Evolutionary conservation across 2,113 vertebrate species (phyloP).

Genomic region (Lamprologus callipterus): DNA sequence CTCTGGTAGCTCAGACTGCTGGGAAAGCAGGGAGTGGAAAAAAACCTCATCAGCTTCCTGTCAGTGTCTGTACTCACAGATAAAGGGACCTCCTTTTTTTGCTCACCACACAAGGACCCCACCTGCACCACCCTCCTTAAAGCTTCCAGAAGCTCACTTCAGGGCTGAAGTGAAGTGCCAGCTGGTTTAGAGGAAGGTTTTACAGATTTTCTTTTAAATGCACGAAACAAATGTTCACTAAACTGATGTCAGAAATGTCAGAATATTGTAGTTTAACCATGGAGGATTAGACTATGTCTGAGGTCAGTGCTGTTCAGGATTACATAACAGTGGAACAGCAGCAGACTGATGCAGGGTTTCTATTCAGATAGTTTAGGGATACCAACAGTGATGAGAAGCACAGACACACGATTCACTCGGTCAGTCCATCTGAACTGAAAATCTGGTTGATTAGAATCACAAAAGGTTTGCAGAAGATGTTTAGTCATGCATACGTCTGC

Average conservation of each 20-base stretch:
- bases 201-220: neutral
- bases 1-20: neutral
- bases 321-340: neutral
- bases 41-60: neutral
- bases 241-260: neutral
- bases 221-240: neutral
- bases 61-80: neutral
- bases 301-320: neutral
- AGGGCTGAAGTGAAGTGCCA: neutral
- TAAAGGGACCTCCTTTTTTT: neutral
- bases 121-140: neutral
- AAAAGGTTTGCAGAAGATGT: neutral
- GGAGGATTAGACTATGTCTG: neutral
- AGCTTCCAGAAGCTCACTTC: neutral
- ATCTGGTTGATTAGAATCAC: neutral
- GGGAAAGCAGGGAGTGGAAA: neutral
- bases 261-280: neutral
- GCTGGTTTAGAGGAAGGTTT: neutral
- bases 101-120: neutral
- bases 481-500: accelerated
- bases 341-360: neutral
- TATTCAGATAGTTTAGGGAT: neutral
- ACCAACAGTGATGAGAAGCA: neutral
- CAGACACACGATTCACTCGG: neutral
- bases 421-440: neutral